Conservation (phyloP, 2,888 invertebrate genomes). For the Liopterus haemorrhoidalis region DNA sequence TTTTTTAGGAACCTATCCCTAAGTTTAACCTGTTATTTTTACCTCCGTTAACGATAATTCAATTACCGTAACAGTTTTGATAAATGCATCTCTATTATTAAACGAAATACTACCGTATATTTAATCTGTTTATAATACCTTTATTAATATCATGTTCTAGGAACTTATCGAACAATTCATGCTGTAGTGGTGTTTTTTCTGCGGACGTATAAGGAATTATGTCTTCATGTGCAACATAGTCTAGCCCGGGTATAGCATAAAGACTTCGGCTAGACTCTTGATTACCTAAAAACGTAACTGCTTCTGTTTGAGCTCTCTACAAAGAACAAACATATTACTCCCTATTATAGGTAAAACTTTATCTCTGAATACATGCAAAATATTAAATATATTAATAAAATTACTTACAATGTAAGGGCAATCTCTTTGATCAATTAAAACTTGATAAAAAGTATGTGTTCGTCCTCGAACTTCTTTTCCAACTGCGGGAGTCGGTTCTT, state of each 20-base stretch:
- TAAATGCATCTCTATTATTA: constrained; percentile 1
- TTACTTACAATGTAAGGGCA: constrained; percentile 88
- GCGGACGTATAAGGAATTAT: constrained; percentile 89
- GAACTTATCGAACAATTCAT: constrained; percentile 96
- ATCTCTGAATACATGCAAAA: too few species aligned
- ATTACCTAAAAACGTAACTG: constrained; percentile 93
- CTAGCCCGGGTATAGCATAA: constrained; percentile 94
- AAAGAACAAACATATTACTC: constrained; percentile 30
- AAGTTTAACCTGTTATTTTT: too few species aligned
- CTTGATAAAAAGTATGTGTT: constrained; percentile 95
- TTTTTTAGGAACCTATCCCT: too few species aligned
- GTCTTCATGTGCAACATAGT: constrained; percentile 97
- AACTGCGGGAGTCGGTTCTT: constrained; percentile 46
- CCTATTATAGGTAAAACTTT: not conserved
- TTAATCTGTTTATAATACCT: too few species aligned
- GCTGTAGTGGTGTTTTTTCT: constrained; percentile 83
- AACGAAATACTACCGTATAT: constrained; percentile 22
- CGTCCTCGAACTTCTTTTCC: constrained; percentile 84
- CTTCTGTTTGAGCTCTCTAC: constrained; percentile 95
- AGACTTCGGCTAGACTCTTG: constrained; percentile 91
- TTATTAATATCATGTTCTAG: constrained; percentile 71
- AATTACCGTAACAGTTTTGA: constrained; percentile 3
- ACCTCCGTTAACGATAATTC: too few species aligned
- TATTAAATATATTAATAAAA: too few species aligned
- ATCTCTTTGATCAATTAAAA: constrained; percentile 93